Evolutionary conservation across 2,797 vertebrate species (phyloP), one percentile per base, ranked within the genome.

Genomic region (Falco biarmicus): DNA sequence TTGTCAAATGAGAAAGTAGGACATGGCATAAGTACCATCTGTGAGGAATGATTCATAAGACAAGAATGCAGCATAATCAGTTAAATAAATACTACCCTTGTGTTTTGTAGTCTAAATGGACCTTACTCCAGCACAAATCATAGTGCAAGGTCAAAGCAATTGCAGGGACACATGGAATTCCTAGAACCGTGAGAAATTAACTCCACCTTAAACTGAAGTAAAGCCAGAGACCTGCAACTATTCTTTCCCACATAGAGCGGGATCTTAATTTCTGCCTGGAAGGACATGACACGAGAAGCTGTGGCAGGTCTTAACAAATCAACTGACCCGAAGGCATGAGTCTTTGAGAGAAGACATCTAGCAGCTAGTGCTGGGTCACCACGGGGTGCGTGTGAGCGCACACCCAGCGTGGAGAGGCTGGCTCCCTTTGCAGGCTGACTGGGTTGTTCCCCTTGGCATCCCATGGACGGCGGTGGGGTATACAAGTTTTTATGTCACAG

Each of bases 11-110:
- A 81, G 87, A 96, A 96, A 96, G 89, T 93, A 88, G 96, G 84
- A 93, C 92, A 93, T 93, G 91, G 95, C 90, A 90, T 48, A 96
- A 95, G 94, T 92, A 90, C 96, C 96, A 96, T 97, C 96, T 96
- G 96, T 94, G 74, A 90, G 96, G 84, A 89, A 82, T 94, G 94
- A 97, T 97, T 97, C 96, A 96, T 86, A 92, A 78, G 93, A 86
- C 89, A 88, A 91, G 87, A 96, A 97, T 92, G 94, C 89, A 96
- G 92, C 65, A 96, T 83, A 93, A 97, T 93, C 94, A 96, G 93
- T 96, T 97, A 95, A 97, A 96, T 97, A 97, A 96, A 96, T 94
- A 96, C 87, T 95, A 84, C 90, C 89, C 93, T 89, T 94, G 94
- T 96, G 95, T 91, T 94, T 95, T 96, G 73, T 63, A 65, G 34